Percentiles rank a stretch among this genome's conserved stretches.
Conservation (phyloP, 2,888 invertebrate genomes). For the Neoascia interrupta region DNA sequence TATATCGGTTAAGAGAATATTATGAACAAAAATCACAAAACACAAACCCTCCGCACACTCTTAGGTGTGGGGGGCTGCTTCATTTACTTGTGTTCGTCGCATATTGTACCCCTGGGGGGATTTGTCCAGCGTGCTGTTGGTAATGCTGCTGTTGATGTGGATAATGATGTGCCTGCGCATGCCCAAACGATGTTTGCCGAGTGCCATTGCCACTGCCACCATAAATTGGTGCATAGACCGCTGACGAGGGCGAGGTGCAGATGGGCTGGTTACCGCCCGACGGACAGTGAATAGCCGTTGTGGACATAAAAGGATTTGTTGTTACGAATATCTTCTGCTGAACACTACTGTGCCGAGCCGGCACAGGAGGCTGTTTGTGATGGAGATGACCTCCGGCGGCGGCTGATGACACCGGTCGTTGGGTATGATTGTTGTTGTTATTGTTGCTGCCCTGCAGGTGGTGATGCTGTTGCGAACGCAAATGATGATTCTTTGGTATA, state of each 20-base stretch:
- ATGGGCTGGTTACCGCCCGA: constrained; percentile 73
- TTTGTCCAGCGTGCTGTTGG: constrained; percentile 33
- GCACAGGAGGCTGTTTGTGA: constrained; percentile 77
- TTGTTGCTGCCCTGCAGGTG: constrained; percentile 64
- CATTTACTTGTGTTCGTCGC: constrained; percentile 72
- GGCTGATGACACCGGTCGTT: constrained; percentile 58
- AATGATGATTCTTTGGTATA: constrained; percentile 75
- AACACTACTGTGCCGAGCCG: constrained; percentile 78
- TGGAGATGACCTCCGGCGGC: constrained; percentile 59
- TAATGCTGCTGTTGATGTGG: constrained; percentile 51
- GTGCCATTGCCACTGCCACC: constrained; percentile 67
- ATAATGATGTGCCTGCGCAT: constrained; percentile 47
- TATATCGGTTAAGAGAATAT: constrained; percentile 44
- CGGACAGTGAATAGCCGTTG: constrained; percentile 77
- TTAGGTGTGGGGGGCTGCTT: constrained; percentile 35
- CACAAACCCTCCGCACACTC: constrained; percentile 50
- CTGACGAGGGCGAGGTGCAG: constrained; percentile 74
- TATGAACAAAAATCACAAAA: constrained; percentile 56
- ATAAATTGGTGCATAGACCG: constrained; percentile 70
- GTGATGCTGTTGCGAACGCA: constrained; percentile 72
- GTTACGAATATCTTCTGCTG: constrained; percentile 80
- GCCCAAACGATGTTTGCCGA: constrained; percentile 59
- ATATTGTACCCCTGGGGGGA: constrained; percentile 63
- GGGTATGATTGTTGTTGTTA: constrained; percentile 72
- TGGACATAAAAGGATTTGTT: constrained; percentile 80